Conservation (phyloP, 1,140 invertebrate genomes). For the Trypoxylus dichotomus region DNA sequence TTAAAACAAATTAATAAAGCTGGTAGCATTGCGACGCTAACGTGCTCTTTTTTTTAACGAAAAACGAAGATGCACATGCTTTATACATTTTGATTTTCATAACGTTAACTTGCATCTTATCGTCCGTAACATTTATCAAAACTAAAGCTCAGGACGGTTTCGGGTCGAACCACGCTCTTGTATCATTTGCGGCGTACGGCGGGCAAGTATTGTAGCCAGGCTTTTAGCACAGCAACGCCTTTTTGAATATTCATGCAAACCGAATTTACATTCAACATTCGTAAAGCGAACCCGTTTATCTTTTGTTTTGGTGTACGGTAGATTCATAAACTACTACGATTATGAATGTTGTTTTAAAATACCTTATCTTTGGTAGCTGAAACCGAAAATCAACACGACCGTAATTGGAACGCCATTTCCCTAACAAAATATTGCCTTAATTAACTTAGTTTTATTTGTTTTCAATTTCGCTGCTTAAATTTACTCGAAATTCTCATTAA, state of each 20-base stretch:
- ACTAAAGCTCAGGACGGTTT: slow-evolving; percentile 6
- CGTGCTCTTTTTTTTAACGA: neutral
- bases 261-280: slow-evolving; percentile 24
- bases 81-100: slow-evolving; percentile 27
- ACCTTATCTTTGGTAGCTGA: slow-evolving; percentile 9
- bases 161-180: neutral
- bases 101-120: slow-evolving; percentile 30
- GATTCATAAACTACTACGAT: slow-evolving; percentile 23
- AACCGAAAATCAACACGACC: slow-evolving; percentile 16
- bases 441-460: slow-evolving; percentile 25
- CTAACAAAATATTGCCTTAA: slow-evolving; percentile 24
- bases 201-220: neutral
- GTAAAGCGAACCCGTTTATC: slow-evolving; percentile 18
- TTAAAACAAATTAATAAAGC: no score
- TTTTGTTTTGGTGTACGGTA: slow-evolving; percentile 21
- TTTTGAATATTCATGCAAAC: slow-evolving; percentile 24
- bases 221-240: slow-evolving; percentile 4
- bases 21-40: neutral
- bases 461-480: slow-evolving; percentile 20
- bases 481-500: slow-evolving; percentile 17
- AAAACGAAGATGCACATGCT: neutral
- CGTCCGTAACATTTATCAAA: slow-evolving; percentile 32
- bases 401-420: slow-evolving; percentile 19
- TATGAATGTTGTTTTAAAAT: slow-evolving; percentile 25
- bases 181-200: neutral